These are phyloP conservation scores for Penaeus indicus DNA, from an alignment of 1,140 invertebrate species.

Conservation along the genomic window DNA sequence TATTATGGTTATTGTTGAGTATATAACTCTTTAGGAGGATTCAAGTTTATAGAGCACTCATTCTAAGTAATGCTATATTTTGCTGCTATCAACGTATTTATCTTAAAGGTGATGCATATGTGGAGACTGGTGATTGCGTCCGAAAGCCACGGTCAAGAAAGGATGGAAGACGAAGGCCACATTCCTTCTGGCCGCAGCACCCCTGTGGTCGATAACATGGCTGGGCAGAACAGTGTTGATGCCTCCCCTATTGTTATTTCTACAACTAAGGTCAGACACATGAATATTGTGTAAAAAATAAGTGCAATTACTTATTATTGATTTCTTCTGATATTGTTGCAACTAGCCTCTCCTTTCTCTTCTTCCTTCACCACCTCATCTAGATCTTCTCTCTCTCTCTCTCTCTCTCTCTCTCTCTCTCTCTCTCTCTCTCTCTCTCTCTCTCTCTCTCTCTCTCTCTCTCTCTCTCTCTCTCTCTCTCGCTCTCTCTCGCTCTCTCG, in stretches of 20 bases:
- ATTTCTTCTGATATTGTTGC: too few relatives aligned
- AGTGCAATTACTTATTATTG: too few relatives aligned
- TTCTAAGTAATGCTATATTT: too few relatives aligned
- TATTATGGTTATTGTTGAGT: not conserved
- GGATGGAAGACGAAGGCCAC: constrained; percentile 43
- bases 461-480: too few relatives aligned
- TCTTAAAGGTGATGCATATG: constrained; percentile 84
- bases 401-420: too few relatives aligned
- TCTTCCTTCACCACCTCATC: too few relatives aligned
- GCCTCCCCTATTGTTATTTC: constrained; percentile 77
- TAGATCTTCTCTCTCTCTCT: too few relatives aligned
- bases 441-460: too few relatives aligned
- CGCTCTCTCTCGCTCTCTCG: too few relatives aligned
- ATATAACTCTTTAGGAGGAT: not conserved
- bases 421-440: too few relatives aligned
- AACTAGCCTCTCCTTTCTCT: too few relatives aligned
- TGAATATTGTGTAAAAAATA: not conserved
- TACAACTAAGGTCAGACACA: constrained; percentile 75
- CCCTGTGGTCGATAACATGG: constrained; percentile 12
- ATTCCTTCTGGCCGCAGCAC: constrained; percentile 45
- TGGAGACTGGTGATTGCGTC: constrained; percentile 94
- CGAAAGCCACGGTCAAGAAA: constrained; percentile 71
- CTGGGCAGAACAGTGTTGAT: constrained; percentile 66
- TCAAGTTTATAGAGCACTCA: not conserved
- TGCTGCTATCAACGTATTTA: too few relatives aligned